Base-by-base conservation (phyloP, 2,888 invertebrate genomes). In the Leptinotarsa peninsularis region DNA sequence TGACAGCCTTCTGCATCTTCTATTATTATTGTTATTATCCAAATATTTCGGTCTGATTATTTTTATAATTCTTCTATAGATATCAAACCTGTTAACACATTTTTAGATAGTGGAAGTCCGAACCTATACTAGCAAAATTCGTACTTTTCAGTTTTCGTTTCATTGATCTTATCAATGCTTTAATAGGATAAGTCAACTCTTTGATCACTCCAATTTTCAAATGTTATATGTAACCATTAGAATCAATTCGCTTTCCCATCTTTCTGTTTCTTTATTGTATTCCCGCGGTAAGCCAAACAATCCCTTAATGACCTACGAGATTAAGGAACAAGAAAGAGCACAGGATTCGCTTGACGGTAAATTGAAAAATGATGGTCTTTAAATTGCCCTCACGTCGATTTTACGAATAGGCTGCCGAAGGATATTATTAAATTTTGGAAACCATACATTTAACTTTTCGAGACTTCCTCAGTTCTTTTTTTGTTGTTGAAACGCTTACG, bases 311-410 rank as follows among this genome's bases (percentile, higher is more conserved):
- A 60, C 58, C 70, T 33, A 15, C 58, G 33, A 60, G 72, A 75
- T 71, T 67, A 72, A 66, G 71, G 66, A 67, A 63, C 54, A 67
- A 52, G 58, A 74, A 74, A 74, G 49, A 54, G 58, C 49, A 52
- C 49, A 54, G 54, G 54, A n/a, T 54, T 27, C 33, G 58, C 66
- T 67, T 50, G 56, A 49, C 58, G 33, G 67, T 49, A 74, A 74
- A 74, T 70, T 69, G 72, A 66, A 56, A 72, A 75, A 75, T 75
- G 67, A 75, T 75, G 71, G 71, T 54, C 66, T 70, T 63, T 66
- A 67, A 73, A 72, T 75, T 58, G 73, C 76, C 58, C 69, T 56
- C 63, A 71, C 71, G 58, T 71, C 71, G 52, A 70, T 67, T 71
- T 58, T 60, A 60, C 66, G 67, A 60, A 70, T 17, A 58, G 70